These are phyloP conservation scores for Loris lydekkerianus DNA, from an alignment of 2,797 vertebrate genomes.

Conservation along the genomic window DNA sequence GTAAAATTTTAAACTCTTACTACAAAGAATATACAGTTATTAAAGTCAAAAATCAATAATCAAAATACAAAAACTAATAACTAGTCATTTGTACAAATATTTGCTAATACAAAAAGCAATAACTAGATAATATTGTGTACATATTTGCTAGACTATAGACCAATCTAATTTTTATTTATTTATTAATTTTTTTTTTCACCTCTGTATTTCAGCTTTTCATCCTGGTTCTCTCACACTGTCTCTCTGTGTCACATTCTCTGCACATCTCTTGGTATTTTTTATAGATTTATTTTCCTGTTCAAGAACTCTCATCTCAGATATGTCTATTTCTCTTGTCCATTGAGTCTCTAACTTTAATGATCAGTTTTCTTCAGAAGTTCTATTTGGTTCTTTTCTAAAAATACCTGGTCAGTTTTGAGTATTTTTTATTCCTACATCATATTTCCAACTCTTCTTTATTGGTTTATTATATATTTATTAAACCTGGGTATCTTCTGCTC, in stretches of 20 bases:
- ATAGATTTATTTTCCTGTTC: not conserved
- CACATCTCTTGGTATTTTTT: not conserved
- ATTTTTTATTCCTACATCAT: not conserved
- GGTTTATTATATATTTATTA: not conserved
- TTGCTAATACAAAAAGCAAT: not conserved
- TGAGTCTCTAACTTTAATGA: slow-evolving; percentile 41
- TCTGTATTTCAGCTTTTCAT: not conserved
- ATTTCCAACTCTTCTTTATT: not conserved
- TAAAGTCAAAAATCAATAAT: slow-evolving; percentile 7
- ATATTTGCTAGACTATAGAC: not conserved
- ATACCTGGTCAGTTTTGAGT: not conserved
- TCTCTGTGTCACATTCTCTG: not conserved
- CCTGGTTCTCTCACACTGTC: fast-evolving
- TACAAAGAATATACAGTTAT: not conserved
- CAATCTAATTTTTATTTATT: not conserved
- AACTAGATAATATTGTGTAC: not conserved
- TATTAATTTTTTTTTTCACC: too few relatives aligned
- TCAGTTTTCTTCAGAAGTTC: not conserved
- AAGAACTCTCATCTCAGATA: not conserved
- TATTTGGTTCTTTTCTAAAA: slow-evolving; percentile 17
- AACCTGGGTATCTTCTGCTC: not conserved
- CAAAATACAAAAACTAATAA: not conserved
- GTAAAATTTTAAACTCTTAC: slow-evolving; percentile 2
- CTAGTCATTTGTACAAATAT: not conserved
- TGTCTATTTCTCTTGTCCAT: not conserved